A percentile compares a stretch with the other conserved stretches of the same genome.
These are phyloP conservation scores for Allobates femoralis DNA, from an alignment of 2,797 vertebrate genomes.

Conservation along the genomic window DNA sequence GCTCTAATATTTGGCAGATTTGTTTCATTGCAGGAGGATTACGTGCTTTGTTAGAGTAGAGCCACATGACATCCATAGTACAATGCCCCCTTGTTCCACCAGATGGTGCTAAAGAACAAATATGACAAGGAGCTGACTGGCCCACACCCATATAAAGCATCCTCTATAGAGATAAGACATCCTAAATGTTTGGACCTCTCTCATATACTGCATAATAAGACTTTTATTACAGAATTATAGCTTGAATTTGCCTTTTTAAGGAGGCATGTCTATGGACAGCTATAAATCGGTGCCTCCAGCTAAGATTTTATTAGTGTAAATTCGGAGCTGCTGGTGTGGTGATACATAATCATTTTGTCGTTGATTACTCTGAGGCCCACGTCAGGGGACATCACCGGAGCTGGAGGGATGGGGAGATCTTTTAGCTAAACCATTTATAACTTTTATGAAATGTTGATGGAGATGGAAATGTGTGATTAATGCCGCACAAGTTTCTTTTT, in stretches of 20 bases:
- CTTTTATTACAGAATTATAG: neutral
- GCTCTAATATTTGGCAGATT: too few relatives aligned
- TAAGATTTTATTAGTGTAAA: neutral
- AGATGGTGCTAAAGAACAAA: constrained; percentile 21
- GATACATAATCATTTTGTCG: neutral
- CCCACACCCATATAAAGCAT: constrained; percentile 11
- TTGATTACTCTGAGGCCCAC: neutral
- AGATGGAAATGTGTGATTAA: too few relatives aligned
- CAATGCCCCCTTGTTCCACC: neutral
- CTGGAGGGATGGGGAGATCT: neutral
- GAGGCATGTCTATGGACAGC: neutral
- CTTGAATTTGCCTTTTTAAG: neutral
- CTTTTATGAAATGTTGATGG: too few relatives aligned
- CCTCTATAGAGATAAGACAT: neutral
- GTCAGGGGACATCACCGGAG: neutral
- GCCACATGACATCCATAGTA: too few relatives aligned
- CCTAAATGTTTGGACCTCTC: neutral
- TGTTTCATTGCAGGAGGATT: too few relatives aligned
- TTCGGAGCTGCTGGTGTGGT: neutral
- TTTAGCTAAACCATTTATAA: too few relatives aligned
- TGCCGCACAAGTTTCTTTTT: too few relatives aligned
- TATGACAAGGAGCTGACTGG: neutral
- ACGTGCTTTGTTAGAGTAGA: too few relatives aligned
- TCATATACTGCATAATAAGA: neutral
- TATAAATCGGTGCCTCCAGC: neutral